Conservation (phyloP, 2,888 invertebrate genomes). For the Dolomedes plantarius region DNA sequence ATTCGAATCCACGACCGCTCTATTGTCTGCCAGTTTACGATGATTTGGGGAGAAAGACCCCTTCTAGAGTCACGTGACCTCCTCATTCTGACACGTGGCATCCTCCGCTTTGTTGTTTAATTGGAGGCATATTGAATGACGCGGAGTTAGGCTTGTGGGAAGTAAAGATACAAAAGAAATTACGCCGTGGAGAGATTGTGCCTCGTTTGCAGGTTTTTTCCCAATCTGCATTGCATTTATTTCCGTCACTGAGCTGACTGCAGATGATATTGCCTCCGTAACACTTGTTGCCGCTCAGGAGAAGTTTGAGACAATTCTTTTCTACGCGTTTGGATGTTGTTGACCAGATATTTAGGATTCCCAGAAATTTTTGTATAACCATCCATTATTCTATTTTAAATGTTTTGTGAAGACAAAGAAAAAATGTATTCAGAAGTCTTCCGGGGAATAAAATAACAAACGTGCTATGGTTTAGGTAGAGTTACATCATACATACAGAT, state of each 20-base stretch:
- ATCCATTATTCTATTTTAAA: no score
- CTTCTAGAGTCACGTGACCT: slow-evolving; percentile 13
- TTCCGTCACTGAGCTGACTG: no score
- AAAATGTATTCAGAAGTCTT: no score
- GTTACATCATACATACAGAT: no score
- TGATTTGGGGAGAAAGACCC: slow-evolving; percentile 9
- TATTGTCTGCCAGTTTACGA: slow-evolving; percentile 6
- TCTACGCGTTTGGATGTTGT: no score
- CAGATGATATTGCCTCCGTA: background rate
- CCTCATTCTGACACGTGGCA: background rate
- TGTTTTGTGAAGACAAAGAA: no score
- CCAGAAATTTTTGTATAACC: no score
- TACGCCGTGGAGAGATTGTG: background rate
- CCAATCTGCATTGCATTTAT: background rate
- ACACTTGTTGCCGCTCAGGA: background rate
- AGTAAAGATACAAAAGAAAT: background rate
- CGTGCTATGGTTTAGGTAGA: no score
- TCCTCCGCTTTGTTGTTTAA: slow-evolving; percentile 19
- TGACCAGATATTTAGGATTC: no score
- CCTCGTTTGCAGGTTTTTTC: background rate
- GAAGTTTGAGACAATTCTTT: background rate
- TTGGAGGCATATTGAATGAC: slow-evolving; percentile 28
- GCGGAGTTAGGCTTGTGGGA: background rate
- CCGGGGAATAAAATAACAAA: no score
- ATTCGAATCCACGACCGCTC: slow-evolving; percentile 4